Conservation (phyloP, 2,888 invertebrate species). For the Eilema depressum region DNA sequence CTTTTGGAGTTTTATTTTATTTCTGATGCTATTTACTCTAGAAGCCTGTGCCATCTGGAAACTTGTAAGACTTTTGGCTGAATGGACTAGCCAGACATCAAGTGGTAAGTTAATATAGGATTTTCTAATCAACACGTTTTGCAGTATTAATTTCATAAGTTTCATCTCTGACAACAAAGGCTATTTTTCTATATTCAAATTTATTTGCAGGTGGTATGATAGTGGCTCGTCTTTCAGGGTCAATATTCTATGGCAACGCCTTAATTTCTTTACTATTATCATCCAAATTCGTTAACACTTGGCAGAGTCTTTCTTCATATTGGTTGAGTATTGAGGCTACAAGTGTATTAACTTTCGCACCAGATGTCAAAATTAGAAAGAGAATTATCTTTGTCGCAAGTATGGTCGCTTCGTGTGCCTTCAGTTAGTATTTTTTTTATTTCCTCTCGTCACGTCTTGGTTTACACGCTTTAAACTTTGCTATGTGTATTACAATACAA, state of each 20-base stretch:
- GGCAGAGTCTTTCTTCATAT: constrained; percentile 60
- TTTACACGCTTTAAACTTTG: too few relatives aligned
- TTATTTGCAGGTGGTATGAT: constrained; percentile 60
- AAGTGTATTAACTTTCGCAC: constrained; percentile 54
- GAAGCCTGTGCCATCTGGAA: constrained; percentile 66
- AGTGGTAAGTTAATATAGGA: constrained; percentile 32
- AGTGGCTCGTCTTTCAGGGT: constrained; percentile 70
- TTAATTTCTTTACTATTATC: constrained; percentile 83
- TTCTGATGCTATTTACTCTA: constrained; percentile 56
- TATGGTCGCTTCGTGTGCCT: constrained; percentile 61
- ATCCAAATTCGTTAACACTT: constrained; percentile 71
- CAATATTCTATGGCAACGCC: constrained; percentile 86
- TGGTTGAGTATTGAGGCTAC: constrained; percentile 66
- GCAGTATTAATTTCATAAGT: not conserved
- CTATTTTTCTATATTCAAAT: not conserved
- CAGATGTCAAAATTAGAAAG: constrained; percentile 60
- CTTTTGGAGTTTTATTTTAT: constrained; percentile 52
- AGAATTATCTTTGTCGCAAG: constrained; percentile 58
- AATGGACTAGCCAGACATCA: constrained; percentile 42
- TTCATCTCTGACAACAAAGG: not conserved
- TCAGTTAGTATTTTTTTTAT: constrained; percentile 52
- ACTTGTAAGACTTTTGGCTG: constrained; percentile 56
- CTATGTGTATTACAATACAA: not conserved
- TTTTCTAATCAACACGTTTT: too few relatives aligned
- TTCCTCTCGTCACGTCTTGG: not conserved